phyloP scores from a whole-genome alignment of 2,888 invertebrate species.

The Athalia rosae region DNA sequence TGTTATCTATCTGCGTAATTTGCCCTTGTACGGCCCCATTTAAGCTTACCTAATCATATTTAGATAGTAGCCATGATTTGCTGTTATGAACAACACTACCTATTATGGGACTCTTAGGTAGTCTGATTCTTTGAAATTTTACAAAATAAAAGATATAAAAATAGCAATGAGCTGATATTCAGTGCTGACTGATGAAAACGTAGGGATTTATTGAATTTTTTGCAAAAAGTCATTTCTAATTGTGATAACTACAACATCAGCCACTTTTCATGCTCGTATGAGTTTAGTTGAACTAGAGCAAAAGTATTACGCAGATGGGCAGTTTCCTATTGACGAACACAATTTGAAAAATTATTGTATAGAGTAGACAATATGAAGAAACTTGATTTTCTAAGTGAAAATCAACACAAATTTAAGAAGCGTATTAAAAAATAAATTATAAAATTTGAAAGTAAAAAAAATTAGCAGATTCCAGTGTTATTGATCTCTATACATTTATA shows the following conservation, averaged over 20 bases:
- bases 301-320: not conserved
- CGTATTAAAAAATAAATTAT: not conserved
- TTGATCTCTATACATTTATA: constrained; percentile 12
- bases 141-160: not conserved
- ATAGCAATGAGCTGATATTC: not conserved
- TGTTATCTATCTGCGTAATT: not conserved
- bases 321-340: not conserved
- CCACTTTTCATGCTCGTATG: not conserved
- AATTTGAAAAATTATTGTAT: too few species aligned
- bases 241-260: not conserved
- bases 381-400: too few species aligned
- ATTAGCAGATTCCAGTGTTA: not conserved
- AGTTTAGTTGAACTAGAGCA: not conserved
- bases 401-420: not conserved
- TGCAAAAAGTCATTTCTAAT: not conserved
- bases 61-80: constrained; percentile 7
- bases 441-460: not conserved
- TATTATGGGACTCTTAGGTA: not conserved
- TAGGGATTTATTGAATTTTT: not conserved
- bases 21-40: not conserved
- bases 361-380: too few species aligned
- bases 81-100: not conserved
- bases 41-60: not conserved
- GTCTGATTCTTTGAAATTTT: not conserved
- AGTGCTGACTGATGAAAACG: not conserved